Evolutionary conservation across 64 coral and sea anemone species (phyloP).

Genomic region (Montipora efflorescens): DNA sequence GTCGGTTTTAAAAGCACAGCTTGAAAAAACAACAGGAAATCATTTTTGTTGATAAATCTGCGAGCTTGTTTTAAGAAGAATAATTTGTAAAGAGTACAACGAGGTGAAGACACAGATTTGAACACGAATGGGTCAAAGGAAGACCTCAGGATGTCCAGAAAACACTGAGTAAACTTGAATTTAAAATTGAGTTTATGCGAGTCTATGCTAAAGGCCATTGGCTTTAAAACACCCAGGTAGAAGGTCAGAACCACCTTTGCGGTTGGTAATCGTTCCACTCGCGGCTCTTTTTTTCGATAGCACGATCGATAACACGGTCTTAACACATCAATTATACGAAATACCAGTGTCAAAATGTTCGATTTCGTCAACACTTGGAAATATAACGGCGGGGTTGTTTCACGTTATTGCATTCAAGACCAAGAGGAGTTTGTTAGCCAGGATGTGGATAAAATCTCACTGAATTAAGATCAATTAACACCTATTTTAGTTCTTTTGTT

Average conservation of each 20-base stretch:
- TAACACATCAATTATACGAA: background rate
- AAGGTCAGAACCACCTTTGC: too few relatives aligned
- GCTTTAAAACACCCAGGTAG: background rate
- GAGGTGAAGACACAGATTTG: background rate
- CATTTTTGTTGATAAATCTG: conserved; percentile 1
- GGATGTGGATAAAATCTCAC: too few relatives aligned
- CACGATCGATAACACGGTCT: background rate
- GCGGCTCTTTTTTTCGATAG: background rate
- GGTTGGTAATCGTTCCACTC: too few relatives aligned
- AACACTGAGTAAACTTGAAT: background rate
- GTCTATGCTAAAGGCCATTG: background rate
- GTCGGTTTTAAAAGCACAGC: background rate
- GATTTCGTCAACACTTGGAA: too few relatives aligned
- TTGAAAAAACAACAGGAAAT: background rate
- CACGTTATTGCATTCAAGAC: too few relatives aligned
- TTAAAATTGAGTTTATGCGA: background rate
- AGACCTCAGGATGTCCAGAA: background rate
- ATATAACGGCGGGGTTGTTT: too few relatives aligned
- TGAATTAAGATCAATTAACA: too few relatives aligned
- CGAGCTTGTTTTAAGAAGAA: conserved; percentile 3
- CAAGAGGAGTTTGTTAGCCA: too few relatives aligned
- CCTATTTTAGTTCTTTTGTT: too few relatives aligned
- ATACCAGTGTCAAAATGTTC: background rate
- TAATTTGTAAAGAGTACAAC: background rate
- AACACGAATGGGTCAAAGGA: background rate